Evolutionary conservation across 2,797 vertebrate genomes (phyloP).

Genomic region (Siniperca obscura): DNA sequence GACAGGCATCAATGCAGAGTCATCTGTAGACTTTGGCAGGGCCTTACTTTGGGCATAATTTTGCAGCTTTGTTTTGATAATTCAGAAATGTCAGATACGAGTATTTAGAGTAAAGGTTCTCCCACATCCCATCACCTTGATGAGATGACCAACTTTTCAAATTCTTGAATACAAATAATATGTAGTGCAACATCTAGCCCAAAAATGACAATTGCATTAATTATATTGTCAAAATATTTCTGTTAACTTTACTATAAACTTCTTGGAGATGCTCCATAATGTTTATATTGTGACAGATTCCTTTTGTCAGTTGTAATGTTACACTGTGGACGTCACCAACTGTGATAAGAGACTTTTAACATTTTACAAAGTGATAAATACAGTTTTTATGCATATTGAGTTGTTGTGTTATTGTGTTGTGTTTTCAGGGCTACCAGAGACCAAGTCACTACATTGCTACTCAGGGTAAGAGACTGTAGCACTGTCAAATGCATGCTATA

Average conservation of each 20-base stretch:
- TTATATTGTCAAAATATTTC: neutral
- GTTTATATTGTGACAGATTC: neutral
- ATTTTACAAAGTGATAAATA: neutral
- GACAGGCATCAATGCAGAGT: neutral
- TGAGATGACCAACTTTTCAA: neutral
- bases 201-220: constrained; percentile 7
- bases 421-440: constrained; percentile 95
- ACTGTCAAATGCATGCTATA: neutral
- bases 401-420: constrained; percentile 47
- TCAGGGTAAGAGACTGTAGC: constrained; percentile 88
- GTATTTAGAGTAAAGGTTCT: neutral
- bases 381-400: constrained; percentile 24
- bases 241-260: neutral
- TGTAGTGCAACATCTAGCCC: neutral
- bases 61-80: neutral
- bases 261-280: neutral
- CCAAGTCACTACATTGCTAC: constrained; percentile 99
- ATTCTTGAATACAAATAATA: neutral
- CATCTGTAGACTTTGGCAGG: neutral
- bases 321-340: neutral
- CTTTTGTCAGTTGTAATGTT: neutral
- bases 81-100: neutral
- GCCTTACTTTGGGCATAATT: neutral
- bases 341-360: neutral
- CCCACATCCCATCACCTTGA: neutral